Conservation (phyloP, 1,140 invertebrate species). For the Oreohelix idahoensis region DNA sequence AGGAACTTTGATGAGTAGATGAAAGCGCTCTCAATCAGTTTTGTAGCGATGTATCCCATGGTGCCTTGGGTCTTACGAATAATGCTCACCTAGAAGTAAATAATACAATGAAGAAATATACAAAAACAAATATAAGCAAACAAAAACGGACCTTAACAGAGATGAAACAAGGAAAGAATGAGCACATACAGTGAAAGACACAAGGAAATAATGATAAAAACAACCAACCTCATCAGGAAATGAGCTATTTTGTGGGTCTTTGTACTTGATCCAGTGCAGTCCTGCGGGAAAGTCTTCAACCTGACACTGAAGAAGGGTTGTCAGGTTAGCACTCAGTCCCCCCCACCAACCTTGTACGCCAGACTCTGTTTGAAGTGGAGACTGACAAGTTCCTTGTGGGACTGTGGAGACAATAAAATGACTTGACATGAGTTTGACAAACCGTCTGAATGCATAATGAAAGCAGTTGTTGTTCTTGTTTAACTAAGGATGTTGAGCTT, state of each 20-base stretch:
- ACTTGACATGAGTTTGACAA: too few relatives aligned
- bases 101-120: neutral
- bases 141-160: neutral
- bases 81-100: slow-evolving; percentile 76
- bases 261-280: slow-evolving; percentile 89
- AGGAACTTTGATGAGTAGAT: slow-evolving; percentile 76
- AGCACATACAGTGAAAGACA: neutral
- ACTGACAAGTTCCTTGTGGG: slow-evolving; percentile 56
- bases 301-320: slow-evolving; percentile 83
- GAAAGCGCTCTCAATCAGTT: slow-evolving; percentile 75
- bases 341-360: slow-evolving; percentile 92
- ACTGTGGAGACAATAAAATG: slow-evolving; percentile 41
- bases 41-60: slow-evolving; percentile 73
- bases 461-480: too few relatives aligned
- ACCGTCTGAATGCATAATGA: too few relatives aligned
- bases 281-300: slow-evolving; percentile 87
- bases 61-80: slow-evolving; percentile 88
- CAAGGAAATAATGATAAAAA: neutral
- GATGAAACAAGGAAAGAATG: neutral
- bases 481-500: too few relatives aligned
- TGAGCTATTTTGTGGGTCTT: slow-evolving; percentile 86
- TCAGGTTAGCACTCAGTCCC: slow-evolving; percentile 83
- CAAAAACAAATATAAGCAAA: too few relatives aligned
- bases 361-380: slow-evolving; percentile 76
- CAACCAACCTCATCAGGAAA: slow-evolving; percentile 83